Evolutionary conservation across 35 echinoderm and acorn worm species (phyloP), one percentile per base, ranked within the genome.

Genomic region (Patiria miniata): DNA sequence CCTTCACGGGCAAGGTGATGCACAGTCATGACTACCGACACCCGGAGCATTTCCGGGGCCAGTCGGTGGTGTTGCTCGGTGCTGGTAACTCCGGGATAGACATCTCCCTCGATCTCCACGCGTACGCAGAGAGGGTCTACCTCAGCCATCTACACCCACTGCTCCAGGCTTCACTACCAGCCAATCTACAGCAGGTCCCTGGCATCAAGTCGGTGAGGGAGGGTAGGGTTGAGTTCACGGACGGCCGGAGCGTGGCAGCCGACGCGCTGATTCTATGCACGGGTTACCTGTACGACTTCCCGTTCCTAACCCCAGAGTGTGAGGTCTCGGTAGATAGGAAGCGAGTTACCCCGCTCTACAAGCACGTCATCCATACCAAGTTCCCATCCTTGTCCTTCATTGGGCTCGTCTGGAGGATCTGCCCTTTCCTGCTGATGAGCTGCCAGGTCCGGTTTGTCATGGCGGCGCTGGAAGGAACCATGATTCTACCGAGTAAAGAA

Each of bases 1-100:
- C 85, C 34, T 97, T 93, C 60, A 82, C 79, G 5, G 95, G 95
- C 2, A 39, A 82, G 14, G 22, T 91, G 39, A 81, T 86, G 29
- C 95, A 98, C 55, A 98, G 91, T 33, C 92, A 94, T 42, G 58
- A 87, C 73, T 98, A 98, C 39, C 85, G 95, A 7, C 80, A 89
- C 68, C 89, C 88, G 39, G 84, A 91, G 65, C 29, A 52, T 12
- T 97, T 77, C 80, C 73, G 94, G 18, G 92, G 87, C 14, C 82
- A 88, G 55, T 82, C 57, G 17, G 39, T 98, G 18, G 82, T 90
- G 56, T 21, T 93, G 8, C n/a, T 98, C 29, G 95, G 95, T 68
- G 95, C 88, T 53, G 95, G 92, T 10, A 28, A 55, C 15, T 98
- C 95, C 22, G 95, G 92, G 7, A 40, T 33, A 37, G 95, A 98